A percentile compares a stretch with the other conserved stretches of the same genome.
Evolutionary conservation across 2,888 invertebrate genomes (phyloP).

Genomic region (Orchesellides sinensis): DNA sequence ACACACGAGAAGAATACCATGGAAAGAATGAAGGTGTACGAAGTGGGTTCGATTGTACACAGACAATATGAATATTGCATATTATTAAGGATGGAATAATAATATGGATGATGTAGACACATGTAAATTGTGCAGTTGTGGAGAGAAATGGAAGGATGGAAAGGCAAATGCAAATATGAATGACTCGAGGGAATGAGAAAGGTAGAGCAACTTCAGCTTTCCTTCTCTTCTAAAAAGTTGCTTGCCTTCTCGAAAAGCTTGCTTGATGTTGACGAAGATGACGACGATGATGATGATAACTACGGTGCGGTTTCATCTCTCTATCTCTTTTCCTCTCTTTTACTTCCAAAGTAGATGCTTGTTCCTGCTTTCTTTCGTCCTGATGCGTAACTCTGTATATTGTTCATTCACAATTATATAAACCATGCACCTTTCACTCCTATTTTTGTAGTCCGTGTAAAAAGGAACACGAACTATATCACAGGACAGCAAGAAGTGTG

Average conservation of each 20-base stretch:
- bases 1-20: background rate
- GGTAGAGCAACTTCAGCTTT: conserved; percentile 31
- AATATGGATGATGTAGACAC: conserved; percentile 24
- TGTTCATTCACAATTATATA: background rate
- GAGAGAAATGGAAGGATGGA: conserved; percentile 38
- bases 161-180: conserved; percentile 67
- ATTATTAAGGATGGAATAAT: conserved; percentile 36
- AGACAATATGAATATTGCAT: background rate
- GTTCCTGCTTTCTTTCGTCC: conserved; percentile 8
- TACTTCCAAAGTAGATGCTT: background rate
- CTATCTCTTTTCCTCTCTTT: no score
- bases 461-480: no score
- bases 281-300: conserved; percentile 35
- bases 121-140: conserved; percentile 4
- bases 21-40: conserved; percentile 11
- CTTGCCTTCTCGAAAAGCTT: conserved; percentile 17
- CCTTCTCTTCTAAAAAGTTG: conserved; percentile 33
- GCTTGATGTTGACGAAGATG: conserved; percentile 41
- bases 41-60: no score
- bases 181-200: conserved; percentile 63
- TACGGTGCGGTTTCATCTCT: conserved; percentile 50
- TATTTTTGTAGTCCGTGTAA: no score
- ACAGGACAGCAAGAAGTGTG: no score
- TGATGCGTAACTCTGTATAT: background rate
- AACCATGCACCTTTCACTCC: background rate